Conservation (phyloP, 2,113 vertebrate genomes). For the Eira barbara region DNA sequence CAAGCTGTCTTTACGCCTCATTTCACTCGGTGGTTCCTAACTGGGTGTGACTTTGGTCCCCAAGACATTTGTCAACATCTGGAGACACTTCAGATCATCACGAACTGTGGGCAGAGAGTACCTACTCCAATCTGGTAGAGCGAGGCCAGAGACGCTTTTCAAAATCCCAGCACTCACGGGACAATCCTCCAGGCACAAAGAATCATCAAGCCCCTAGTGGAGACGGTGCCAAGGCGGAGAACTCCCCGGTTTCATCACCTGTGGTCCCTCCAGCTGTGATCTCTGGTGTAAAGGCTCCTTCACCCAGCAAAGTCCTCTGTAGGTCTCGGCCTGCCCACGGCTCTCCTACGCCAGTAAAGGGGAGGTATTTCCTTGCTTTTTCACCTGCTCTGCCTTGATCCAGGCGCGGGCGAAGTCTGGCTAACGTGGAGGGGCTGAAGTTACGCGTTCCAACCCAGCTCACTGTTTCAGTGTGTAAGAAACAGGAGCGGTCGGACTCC, state of each 20-base stretch:
- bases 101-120: not conserved
- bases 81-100: not conserved
- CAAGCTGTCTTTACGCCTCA: not conserved
- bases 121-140: not conserved
- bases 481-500: constrained; percentile 58
- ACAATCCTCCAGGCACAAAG: not conserved
- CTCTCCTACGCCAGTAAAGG: not conserved
- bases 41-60: not conserved
- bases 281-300: not conserved
- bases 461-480: constrained; percentile 61
- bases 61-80: not conserved
- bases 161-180: not conserved
- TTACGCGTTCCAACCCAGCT: constrained; percentile 47
- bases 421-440: constrained; percentile 27
- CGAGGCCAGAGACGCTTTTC: not conserved
- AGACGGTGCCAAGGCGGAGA: not conserved
- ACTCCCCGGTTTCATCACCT: not conserved
- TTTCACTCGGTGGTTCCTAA: not conserved
- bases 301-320: not conserved
- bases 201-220: not conserved
- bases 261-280: not conserved
- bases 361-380: not conserved
- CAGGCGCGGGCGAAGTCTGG: not conserved
- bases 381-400: not conserved
- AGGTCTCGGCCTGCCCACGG: not conserved